Evolutionary conservation across 2,888 invertebrate species (phyloP).

Genomic region (Galerucella calmariensis): DNA sequence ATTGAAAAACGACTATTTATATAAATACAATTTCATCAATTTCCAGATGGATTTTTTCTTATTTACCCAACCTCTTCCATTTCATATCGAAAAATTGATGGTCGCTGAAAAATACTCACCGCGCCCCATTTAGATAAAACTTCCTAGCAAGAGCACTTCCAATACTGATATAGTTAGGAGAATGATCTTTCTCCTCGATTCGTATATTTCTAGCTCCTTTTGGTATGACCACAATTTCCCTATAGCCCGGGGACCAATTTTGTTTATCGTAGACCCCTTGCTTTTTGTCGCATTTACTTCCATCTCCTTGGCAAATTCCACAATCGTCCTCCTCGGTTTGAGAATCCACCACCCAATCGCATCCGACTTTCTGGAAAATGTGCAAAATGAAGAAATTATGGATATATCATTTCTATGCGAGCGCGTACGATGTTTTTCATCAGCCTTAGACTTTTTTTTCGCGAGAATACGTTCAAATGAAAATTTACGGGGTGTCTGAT

Average conservation of each 20-base stretch:
- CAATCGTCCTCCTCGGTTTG: conserved; percentile 84
- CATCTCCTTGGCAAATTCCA: conserved; percentile 87
- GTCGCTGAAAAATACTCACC: conserved; percentile 66
- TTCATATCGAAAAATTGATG: conserved; percentile 3
- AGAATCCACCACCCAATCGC: conserved; percentile 89
- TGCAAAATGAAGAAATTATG: conserved; percentile 19
- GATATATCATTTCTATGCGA: conserved; percentile 14
- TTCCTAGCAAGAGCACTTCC: conserved; percentile 75
- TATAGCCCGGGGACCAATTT: conserved; percentile 67
- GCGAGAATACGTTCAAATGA: background rate
- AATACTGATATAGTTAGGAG: conserved; percentile 84
- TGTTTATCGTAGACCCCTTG: conserved; percentile 69
- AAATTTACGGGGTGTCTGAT: background rate
- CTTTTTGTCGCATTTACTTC: conserved; percentile 81
- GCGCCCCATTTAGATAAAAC: conserved; percentile 83
- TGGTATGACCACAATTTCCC: conserved; percentile 79
- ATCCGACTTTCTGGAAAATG: conserved; percentile 83
- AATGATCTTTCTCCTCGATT: conserved; percentile 79
- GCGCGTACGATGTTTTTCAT: conserved; percentile 1
- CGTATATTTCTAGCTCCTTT: conserved; percentile 82
- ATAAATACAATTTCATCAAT: too few relatives aligned
- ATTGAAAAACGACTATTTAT: too few relatives aligned
- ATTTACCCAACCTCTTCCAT: background rate
- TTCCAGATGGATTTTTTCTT: too few relatives aligned
- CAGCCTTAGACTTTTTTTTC: background rate